Evolutionary conservation across 2,888 invertebrate species (phyloP).

Genomic region (Melieria picta): DNA sequence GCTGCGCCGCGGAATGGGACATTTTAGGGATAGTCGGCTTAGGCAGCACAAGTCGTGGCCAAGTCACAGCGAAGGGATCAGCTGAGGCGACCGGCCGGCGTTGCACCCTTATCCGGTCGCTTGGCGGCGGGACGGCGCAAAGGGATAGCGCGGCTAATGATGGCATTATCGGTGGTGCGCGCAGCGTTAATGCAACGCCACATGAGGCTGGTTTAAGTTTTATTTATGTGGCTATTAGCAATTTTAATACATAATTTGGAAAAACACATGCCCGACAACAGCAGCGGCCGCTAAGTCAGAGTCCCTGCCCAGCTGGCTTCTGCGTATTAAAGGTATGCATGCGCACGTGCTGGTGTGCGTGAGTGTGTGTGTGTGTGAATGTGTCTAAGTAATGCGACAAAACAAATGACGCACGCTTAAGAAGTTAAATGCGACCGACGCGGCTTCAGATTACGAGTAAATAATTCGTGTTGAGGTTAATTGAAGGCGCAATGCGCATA

Average conservation of each 20-base stretch:
- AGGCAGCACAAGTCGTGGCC: neutral
- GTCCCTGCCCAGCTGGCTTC: neutral
- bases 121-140: slow-evolving; percentile 20
- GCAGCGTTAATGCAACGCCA: neutral
- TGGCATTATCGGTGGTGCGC: slow-evolving; percentile 24
- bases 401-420: no score
- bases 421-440: no score
- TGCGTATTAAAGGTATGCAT: neutral
- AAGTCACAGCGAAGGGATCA: no score
- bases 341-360: neutral
- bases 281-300: slow-evolving; percentile 21
- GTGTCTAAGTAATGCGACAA: neutral
- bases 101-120: neutral
- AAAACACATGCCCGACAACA: slow-evolving; percentile 27
- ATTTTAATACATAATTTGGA: slow-evolving; percentile 25
- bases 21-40: slow-evolving; percentile 31
- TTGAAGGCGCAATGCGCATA: no score
- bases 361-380: neutral
- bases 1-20: slow-evolving; percentile 17
- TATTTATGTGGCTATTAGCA: slow-evolving; percentile 30
- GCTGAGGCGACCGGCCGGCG: neutral
- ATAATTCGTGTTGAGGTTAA: no score
- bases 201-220: slow-evolving; percentile 21
- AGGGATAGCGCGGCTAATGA: slow-evolving; percentile 29
- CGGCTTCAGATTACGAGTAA: no score